Conservation (phyloP, 2,888 invertebrate genomes). For the Oxycera nigricornis region DNA sequence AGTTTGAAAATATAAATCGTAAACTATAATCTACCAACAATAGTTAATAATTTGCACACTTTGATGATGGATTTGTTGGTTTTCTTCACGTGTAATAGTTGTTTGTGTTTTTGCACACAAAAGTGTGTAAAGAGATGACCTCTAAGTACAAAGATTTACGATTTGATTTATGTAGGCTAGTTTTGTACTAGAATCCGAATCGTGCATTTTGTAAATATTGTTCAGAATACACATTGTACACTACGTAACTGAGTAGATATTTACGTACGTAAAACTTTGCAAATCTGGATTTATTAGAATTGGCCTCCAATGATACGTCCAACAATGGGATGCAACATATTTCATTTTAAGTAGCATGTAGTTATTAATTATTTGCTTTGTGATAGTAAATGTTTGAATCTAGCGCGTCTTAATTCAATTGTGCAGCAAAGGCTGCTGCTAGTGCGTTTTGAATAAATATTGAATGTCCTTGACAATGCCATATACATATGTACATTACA, state of each 20-base stretch:
- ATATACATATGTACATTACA: too few relatives aligned
- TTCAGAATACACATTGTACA: background rate
- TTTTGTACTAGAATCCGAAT: background rate
- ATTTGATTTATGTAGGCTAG: background rate
- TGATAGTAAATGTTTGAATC: too few relatives aligned
- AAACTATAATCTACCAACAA: background rate
- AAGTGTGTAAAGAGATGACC: background rate
- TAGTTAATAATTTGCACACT: conserved; percentile 2
- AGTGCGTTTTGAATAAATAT: too few relatives aligned
- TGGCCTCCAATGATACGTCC: background rate
- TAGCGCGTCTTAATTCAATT: too few relatives aligned
- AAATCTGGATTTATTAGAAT: background rate
- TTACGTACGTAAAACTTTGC: background rate
- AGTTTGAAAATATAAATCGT: background rate
- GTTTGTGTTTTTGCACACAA: background rate
- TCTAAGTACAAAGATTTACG: background rate
- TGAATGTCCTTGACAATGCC: too few relatives aligned
- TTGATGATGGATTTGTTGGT: background rate
- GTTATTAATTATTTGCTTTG: too few relatives aligned
- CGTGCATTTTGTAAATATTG: background rate
- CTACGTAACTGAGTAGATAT: background rate
- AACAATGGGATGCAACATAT: background rate
- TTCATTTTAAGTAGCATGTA: background rate
- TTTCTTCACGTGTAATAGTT: background rate
- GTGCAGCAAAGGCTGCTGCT: too few relatives aligned